phyloP scores from a whole-genome alignment of 1,140 invertebrate genomes.

The Bombus turneri region DNA sequence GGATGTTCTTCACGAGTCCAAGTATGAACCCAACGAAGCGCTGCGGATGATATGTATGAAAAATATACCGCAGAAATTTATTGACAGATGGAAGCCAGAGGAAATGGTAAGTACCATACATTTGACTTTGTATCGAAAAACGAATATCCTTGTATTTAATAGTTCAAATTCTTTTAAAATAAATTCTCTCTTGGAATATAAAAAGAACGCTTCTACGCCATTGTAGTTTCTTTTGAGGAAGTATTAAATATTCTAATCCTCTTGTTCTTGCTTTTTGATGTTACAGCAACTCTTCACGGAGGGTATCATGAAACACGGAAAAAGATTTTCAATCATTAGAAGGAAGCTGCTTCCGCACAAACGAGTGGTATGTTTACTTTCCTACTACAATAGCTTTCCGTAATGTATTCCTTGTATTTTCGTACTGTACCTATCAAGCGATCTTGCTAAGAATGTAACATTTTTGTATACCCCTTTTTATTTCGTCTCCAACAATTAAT shows the following conservation, averaged over 20 bases:
- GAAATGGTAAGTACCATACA: constrained; percentile 5
- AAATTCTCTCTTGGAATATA: too few species aligned
- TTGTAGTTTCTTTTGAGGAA: fast-evolving
- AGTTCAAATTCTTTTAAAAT: too few species aligned
- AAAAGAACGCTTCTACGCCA: fast-evolving
- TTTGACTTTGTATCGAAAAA: too few species aligned
- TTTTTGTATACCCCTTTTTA: neutral
- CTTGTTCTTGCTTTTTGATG: fast-evolving
- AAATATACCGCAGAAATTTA: neutral
- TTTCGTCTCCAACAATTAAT: too few species aligned
- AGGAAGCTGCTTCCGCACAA: neutral
- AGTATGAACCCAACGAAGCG: neutral
- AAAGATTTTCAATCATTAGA: constrained; percentile 9
- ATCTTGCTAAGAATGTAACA: too few species aligned
- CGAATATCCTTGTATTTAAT: too few species aligned
- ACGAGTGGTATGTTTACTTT: neutral
- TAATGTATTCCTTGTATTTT: too few species aligned
- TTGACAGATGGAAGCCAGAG: neutral
- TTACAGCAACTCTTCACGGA: constrained; percentile 13
- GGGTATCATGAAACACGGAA: neutral
- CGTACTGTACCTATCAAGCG: too few species aligned
- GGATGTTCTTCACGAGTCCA: constrained; percentile 9
- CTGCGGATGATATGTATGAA: neutral
- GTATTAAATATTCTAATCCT: neutral
- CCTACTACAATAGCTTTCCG: too few species aligned